Percentiles rank a stretch among this genome's conserved stretches.
Conservation (phyloP, 2,113 vertebrate species). For the Corythornis cristatus region DNA sequence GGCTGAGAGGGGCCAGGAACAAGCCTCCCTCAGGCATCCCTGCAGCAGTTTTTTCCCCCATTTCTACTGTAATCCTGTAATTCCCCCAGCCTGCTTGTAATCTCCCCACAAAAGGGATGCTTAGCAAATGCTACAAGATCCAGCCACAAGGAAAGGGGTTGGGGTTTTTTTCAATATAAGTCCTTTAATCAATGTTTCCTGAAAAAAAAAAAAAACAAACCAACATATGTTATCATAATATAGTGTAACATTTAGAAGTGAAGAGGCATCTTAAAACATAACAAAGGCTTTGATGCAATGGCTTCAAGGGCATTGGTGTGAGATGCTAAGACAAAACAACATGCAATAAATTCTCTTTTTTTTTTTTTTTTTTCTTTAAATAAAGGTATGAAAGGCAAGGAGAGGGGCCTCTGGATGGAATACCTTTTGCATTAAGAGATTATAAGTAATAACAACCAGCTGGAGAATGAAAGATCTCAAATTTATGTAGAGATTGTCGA, state of each 20-base stretch:
- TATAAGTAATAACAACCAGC: constrained; percentile 62
- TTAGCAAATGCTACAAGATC: background rate
- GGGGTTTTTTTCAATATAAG: background rate
- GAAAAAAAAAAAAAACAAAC: background rate
- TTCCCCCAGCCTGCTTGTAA: background rate
- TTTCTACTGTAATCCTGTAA: background rate
- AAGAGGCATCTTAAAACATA: background rate
- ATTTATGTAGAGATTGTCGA: constrained; percentile 45
- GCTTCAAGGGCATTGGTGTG: background rate
- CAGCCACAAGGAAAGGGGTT: background rate
- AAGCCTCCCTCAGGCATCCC: background rate
- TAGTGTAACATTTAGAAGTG: background rate
- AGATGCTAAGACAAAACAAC: background rate
- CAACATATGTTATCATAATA: rapidly evolving
- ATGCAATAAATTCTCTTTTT: background rate
- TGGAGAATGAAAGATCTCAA: constrained; percentile 60
- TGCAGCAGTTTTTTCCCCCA: background rate
- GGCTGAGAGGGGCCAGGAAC: background rate
- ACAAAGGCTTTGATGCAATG: background rate
- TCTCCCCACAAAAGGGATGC: background rate
- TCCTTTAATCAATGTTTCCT: background rate
- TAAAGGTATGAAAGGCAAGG: background rate
- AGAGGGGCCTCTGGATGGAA: constrained; percentile 39
- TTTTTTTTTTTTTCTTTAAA: background rate
- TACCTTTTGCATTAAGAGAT: constrained; percentile 64